Percentiles rank a stretch among this genome's conserved stretches.
Conservation (phyloP, 2,797 vertebrate genomes). For the Fistularia commersonii region DNA sequence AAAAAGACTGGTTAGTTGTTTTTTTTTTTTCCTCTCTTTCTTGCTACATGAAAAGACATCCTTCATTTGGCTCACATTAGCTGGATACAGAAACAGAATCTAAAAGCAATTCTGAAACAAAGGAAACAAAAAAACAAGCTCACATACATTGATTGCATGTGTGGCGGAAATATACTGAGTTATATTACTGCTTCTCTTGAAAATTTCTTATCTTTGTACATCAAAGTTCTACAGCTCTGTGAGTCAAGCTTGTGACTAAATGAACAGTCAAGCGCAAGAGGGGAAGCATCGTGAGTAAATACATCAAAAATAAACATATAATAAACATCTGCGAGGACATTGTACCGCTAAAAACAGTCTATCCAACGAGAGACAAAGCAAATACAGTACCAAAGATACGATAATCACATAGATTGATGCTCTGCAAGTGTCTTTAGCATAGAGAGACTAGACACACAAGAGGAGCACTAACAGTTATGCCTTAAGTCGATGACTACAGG, state of each 20-base stretch:
- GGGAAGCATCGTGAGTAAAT: conserved; percentile 51
- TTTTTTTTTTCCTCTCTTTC: conserved; percentile 16
- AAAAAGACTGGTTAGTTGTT: conserved; percentile 33
- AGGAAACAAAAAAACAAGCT: conserved; percentile 43
- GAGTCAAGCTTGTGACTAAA: conserved; percentile 57
- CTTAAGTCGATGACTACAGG: conserved; percentile 60
- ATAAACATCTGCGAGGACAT: conserved; percentile 43
- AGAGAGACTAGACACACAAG: conserved; percentile 42
- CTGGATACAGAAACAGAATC: conserved; percentile 55
- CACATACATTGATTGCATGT: conserved; percentile 49
- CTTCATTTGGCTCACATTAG: conserved; percentile 73
- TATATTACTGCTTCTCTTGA: conserved; percentile 47
- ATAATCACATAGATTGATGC: conserved; percentile 51
- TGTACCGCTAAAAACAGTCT: conserved; percentile 49
- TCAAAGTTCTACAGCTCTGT: conserved; percentile 58
- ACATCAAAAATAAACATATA: conserved; percentile 12
- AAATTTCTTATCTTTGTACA: conserved; percentile 43
- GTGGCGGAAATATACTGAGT: conserved; percentile 53
- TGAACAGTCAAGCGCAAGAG: conserved; percentile 47
- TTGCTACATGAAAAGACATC: conserved; percentile 70
- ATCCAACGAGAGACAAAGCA: conserved; percentile 50
- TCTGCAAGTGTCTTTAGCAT: conserved; percentile 45
- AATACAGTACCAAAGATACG: conserved; percentile 64
- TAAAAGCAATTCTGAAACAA: conserved; percentile 39
- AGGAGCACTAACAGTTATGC: conserved; percentile 63